A percentile compares a stretch with the other conserved stretches of the same genome.
Evolutionary conservation across 2,888 invertebrate species (phyloP).

Genomic region (Caenorhabditis uteleia): DNA sequence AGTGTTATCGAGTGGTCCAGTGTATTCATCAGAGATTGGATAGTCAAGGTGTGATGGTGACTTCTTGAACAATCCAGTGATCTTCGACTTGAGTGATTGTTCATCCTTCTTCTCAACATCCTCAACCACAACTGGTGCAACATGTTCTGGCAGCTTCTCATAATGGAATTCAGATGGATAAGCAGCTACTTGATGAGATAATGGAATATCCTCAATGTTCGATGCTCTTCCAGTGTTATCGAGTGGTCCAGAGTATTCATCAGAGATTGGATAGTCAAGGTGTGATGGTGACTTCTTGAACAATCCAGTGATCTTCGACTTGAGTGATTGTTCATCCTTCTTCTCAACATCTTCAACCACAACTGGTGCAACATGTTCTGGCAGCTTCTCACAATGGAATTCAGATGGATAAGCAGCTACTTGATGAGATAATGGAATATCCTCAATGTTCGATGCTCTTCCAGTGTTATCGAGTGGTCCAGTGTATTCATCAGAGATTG

Average conservation of each 20-base stretch:
- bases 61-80: not conserved
- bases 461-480: constrained; percentile 43
- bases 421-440: constrained; percentile 9
- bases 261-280: not conserved
- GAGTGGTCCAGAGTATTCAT: not conserved
- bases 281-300: constrained; percentile 1
- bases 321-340: not conserved
- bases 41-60: not conserved
- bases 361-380: not conserved
- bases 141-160: constrained; percentile 12
- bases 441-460: constrained; percentile 8
- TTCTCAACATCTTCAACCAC: not conserved
- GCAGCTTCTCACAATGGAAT: not conserved
- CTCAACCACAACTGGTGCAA: constrained; percentile 2
- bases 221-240: not conserved
- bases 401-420: not conserved
- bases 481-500: constrained; percentile 35
- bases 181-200: constrained; percentile 19
- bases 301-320: not conserved
- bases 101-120: constrained; percentile 7
- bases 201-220: constrained; percentile 28
- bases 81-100: not conserved
- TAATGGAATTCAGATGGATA: constrained; percentile 30
- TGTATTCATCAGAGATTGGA: not conserved
- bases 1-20: not conserved